Conservation (phyloP, 2,797 vertebrate species). For the Lacerta agilis region DNA sequence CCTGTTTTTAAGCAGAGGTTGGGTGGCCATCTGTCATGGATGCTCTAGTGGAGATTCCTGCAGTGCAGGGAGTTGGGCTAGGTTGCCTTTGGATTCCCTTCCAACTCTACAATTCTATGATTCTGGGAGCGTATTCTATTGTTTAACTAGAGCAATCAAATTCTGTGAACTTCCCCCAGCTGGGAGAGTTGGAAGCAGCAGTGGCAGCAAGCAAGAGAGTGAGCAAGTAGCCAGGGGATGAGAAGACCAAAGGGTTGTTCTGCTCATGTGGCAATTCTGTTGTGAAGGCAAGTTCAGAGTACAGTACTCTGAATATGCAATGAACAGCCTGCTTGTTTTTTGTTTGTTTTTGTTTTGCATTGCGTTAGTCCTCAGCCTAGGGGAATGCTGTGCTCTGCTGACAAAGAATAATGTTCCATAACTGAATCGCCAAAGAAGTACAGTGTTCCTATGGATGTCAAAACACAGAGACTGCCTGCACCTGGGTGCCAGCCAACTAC, state of each 20-base stretch:
- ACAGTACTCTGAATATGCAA: background rate
- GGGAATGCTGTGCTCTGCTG: background rate
- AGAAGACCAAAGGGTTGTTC: background rate
- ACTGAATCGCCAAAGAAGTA: slow-evolving; percentile 5
- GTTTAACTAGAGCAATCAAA: no score
- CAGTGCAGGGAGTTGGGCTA: no score
- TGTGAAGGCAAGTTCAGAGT: background rate
- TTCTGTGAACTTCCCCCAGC: background rate
- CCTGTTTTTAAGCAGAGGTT: no score
- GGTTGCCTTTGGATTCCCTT: no score
- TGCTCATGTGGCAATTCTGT: slow-evolving; percentile 2
- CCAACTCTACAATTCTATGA: no score
- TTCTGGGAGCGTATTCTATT: no score
- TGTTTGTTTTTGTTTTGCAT: background rate
- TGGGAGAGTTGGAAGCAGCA: background rate
- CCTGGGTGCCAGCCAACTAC: background rate
- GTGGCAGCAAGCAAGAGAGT: background rate
- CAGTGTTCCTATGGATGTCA: background rate
- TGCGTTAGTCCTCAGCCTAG: background rate
- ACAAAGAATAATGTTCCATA: slow-evolving; percentile 15
- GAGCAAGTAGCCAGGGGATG: background rate
- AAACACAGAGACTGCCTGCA: background rate
- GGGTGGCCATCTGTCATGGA: no score
- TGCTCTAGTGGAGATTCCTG: no score
- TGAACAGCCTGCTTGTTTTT: slow-evolving; percentile 5